phyloP scores from a whole-genome alignment of 2,888 invertebrate genomes.

The Xylophagus ater region DNA sequence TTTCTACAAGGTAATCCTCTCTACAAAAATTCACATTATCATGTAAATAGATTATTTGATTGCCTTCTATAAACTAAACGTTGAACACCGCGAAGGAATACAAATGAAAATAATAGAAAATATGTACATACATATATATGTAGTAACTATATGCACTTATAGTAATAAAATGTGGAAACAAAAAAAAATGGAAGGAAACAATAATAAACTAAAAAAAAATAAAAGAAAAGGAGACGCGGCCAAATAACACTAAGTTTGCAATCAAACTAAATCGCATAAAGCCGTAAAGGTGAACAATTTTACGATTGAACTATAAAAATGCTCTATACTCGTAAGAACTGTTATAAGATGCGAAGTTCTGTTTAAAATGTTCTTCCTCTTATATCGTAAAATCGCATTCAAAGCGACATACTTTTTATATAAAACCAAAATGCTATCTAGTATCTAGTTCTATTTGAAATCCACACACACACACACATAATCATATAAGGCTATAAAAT shows the following conservation, averaged over 20 bases:
- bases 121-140: no score
- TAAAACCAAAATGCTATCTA: no score
- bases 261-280: slow-evolving; percentile 13
- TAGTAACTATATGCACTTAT: no score
- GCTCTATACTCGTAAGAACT: slow-evolving; percentile 4
- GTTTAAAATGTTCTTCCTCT: background rate
- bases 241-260: slow-evolving; percentile 9
- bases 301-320: slow-evolving; percentile 12
- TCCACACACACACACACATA: no score
- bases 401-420: background rate
- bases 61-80: slow-evolving; percentile 12
- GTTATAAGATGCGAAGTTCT: background rate
- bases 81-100: background rate
- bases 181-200: no score
- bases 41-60: slow-evolving; percentile 13
- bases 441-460: no score
- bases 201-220: slow-evolving; percentile 7
- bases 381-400: background rate
- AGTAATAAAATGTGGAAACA: slow-evolving; percentile 9
- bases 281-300: slow-evolving; percentile 15
- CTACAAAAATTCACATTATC: slow-evolving; percentile 10
- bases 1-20: no score
- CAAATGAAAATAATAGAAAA: background rate
- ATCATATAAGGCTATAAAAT: slow-evolving; percentile 5
- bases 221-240: background rate